Evolutionary conservation across 2,888 invertebrate genomes (phyloP), one percentile per base, ranked within the genome.

Genomic region (Eupithecia pulchellata): DNA sequence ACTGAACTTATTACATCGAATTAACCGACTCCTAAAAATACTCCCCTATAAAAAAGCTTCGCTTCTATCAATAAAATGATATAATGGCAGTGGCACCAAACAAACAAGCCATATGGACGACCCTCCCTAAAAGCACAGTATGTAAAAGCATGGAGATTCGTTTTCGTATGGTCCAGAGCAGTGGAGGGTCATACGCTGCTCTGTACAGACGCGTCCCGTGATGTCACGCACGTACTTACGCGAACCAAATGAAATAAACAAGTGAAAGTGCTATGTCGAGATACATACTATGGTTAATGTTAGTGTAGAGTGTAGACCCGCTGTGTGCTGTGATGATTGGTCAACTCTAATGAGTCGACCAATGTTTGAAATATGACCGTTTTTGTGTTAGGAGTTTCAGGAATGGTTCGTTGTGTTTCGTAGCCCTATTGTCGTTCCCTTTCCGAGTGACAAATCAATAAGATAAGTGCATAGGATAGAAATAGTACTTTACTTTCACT

Each of bases 151-250:
- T 25, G 25, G 61, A 61, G 61, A 17, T 62, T 52, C 55, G 29
- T 68, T 75, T 52, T 39, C 3, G 17, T 32, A 14, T 63, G 34
- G 34, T 13, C 8, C 13, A 13, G 58, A 60, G 36, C 63, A 89
- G 89, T 89, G 75, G 79, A 76, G 76, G 82, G 78, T 79, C 78
- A 79, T 74, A 77, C 77, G 81, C 76, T 79, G 79, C 72, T 71
- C 80, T 81, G 69, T 73, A 69, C 79, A 74, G 79, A 82, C 84
- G 85, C 80, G 71, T 71, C 62, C 30, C 39, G 75, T 84, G 78
- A 83, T 81, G 81, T 82, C 79, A 74, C 57, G 20, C 27, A 66
- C 29, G 8, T 29, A 60, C 34, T 34, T 30, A 57, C 71, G 60
- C 39, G 14, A 52, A 61, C 64, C 47, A 52, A 52, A 52, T 25